Conservation (phyloP, 2,888 invertebrate genomes). For the Heterodera filipjevi region DNA sequence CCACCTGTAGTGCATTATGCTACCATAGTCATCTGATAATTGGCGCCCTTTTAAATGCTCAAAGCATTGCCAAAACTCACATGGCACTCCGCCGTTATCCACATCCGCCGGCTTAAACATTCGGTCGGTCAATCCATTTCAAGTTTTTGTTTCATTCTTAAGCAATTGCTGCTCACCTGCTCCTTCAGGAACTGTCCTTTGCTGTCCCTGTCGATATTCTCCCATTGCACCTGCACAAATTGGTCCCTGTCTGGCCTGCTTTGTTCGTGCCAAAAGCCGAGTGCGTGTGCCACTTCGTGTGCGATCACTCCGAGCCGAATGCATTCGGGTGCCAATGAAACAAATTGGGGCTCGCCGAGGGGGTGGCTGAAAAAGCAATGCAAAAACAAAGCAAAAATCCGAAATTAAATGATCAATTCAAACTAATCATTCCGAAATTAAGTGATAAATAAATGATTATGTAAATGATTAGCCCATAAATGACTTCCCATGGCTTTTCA, state of each 20-base stretch:
- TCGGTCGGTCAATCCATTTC: not conserved
- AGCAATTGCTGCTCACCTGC: conserved; percentile 38
- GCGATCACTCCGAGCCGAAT: conserved; percentile 66
- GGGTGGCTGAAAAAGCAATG: conserved; percentile 58
- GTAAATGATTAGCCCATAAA: too few relatives aligned
- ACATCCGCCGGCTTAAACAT: conserved; percentile 56
- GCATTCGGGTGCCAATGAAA: conserved; percentile 65
- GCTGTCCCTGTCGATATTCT: conserved; percentile 64
- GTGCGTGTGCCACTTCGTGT: conserved; percentile 66
- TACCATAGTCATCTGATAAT: conserved; percentile 59
- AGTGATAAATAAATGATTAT: too few relatives aligned
- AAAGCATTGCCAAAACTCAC: not conserved
- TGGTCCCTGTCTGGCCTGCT: conserved; percentile 61
- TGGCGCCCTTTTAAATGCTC: not conserved
- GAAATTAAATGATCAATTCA: not conserved
- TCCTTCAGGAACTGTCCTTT: conserved; percentile 65
- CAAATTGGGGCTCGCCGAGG: conserved; percentile 64
- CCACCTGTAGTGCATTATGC: conserved; percentile 65
- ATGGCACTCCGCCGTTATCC: conserved; percentile 63
- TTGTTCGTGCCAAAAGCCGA: conserved; percentile 66
- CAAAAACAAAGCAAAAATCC: not conserved
- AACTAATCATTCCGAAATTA: not conserved
- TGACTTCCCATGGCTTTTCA: not conserved
- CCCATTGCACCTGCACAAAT: conserved; percentile 52
- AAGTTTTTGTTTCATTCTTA: not conserved